A percentile compares a stretch with the other conserved stretches of the same genome.
Conservation (phyloP, 2,888 invertebrate species). For the Mythimna lalbum region DNA sequence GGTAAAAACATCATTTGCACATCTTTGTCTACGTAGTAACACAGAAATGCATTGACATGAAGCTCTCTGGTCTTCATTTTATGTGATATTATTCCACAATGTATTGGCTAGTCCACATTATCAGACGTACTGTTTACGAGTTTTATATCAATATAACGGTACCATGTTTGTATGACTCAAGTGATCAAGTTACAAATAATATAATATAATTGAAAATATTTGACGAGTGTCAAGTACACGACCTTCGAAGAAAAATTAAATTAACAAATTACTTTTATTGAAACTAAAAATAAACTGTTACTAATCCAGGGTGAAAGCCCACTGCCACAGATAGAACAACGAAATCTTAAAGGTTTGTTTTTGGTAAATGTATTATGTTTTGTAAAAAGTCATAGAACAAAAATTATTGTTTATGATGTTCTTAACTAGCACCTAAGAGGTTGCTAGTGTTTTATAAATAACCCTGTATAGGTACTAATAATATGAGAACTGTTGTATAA, state of each 20-base stretch:
- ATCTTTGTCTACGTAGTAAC: constrained; percentile 25
- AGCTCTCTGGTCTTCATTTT: constrained; percentile 15
- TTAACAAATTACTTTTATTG: neutral
- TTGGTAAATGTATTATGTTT: no score
- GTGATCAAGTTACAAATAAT: neutral
- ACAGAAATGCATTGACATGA: neutral
- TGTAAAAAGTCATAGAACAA: no score
- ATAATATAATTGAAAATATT: neutral
- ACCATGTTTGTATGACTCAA: neutral
- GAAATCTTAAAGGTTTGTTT: no score
- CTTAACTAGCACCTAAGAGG: no score
- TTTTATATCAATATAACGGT: neutral
- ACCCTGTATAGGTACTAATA: no score
- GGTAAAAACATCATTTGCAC: constrained; percentile 33
- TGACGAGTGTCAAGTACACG: neutral
- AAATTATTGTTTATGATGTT: no score
- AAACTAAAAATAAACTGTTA: neutral
- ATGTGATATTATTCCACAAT: neutral
- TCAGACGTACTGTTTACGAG: neutral
- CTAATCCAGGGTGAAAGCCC: no score
- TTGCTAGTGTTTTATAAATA: no score
- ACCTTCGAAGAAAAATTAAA: neutral
- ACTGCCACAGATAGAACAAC: no score
- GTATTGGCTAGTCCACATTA: neutral
- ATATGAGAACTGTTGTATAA: neutral